These are phyloP conservation scores for Liparis tanakae DNA, from an alignment of 2,797 vertebrate genomes.

Conservation along the genomic window DNA sequence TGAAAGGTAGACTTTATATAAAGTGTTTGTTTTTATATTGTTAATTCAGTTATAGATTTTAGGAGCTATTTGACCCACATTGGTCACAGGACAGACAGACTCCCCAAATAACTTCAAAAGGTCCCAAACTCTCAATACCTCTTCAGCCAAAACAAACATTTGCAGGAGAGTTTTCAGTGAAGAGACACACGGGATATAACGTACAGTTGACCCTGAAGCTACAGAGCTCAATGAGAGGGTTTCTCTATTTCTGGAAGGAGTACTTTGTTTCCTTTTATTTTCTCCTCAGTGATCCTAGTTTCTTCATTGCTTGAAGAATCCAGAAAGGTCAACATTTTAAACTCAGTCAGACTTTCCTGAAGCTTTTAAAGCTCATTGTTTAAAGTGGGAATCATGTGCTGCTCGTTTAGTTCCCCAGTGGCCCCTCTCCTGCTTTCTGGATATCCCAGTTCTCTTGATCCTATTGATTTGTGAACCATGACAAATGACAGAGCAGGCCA, in stretches of 20 bases:
- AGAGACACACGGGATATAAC: background rate
- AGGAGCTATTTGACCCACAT: constrained; percentile 25
- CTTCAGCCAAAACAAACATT: background rate
- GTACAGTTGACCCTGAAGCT: background rate
- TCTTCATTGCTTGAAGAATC: constrained; percentile 18
- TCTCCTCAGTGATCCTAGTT: constrained; percentile 7
- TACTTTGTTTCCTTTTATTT: background rate
- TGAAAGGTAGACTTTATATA: background rate
- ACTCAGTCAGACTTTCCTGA: constrained; percentile 43
- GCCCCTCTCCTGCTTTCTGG: constrained; percentile 21
- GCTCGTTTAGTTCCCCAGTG: constrained; percentile 31
- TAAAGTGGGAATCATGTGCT: constrained; percentile 37
- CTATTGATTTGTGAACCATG: constrained; percentile 47
- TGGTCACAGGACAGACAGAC: constrained; percentile 4
- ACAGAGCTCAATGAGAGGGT: background rate
- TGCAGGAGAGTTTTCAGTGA: background rate
- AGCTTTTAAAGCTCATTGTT: constrained; percentile 43
- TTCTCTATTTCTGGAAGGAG: constrained; percentile 2
- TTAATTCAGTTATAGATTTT: constrained; percentile 5
- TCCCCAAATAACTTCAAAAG: background rate
- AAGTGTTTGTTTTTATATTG: constrained; percentile 1
- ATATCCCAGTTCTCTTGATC: constrained; percentile 4
- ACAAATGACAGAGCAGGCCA: constrained; percentile 36
- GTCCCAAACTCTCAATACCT: background rate
- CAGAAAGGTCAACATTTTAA: constrained; percentile 45